Conservation (phyloP, 1,140 invertebrate genomes). For the Orchestia grillus region DNA sequence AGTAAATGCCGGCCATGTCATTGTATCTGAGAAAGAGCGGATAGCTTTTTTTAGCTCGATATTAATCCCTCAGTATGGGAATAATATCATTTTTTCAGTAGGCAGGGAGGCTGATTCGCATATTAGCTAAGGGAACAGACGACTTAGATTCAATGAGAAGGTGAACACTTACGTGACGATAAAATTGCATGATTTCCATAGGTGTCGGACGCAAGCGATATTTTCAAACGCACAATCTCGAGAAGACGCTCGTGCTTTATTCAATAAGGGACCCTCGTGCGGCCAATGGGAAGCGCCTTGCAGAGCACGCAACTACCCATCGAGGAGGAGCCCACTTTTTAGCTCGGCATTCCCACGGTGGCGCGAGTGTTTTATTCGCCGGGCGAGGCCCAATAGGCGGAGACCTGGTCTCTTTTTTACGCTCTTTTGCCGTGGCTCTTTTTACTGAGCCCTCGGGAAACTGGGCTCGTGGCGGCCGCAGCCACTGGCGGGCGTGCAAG, state of each 20-base stretch:
- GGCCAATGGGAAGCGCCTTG: neutral
- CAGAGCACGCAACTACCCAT: neutral
- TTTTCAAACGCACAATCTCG: neutral
- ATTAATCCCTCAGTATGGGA: neutral
- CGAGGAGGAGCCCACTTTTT: neutral
- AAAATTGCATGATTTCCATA: neutral
- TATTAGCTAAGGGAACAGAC: too few species aligned
- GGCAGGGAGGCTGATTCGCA: too few species aligned
- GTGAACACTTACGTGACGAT: neutral
- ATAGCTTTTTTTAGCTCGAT: neutral
- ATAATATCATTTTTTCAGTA: too few species aligned
- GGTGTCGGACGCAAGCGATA: neutral
- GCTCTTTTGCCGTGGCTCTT: neutral
- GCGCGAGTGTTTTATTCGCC: neutral
- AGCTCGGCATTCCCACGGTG: neutral
- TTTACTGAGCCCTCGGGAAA: neutral
- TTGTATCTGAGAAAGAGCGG: neutral
- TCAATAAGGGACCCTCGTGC: neutral
- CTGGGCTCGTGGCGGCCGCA: neutral
- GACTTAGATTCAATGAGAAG: neutral
- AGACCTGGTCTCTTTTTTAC: neutral
- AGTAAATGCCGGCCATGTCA: neutral
- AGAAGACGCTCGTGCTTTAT: neutral
- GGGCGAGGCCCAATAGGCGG: neutral
- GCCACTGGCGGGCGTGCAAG: neutral